Evolutionary conservation across 2,888 invertebrate genomes (phyloP), one percentile per base, ranked within the genome.

Genomic region (Cactoblastis cactorum): DNA sequence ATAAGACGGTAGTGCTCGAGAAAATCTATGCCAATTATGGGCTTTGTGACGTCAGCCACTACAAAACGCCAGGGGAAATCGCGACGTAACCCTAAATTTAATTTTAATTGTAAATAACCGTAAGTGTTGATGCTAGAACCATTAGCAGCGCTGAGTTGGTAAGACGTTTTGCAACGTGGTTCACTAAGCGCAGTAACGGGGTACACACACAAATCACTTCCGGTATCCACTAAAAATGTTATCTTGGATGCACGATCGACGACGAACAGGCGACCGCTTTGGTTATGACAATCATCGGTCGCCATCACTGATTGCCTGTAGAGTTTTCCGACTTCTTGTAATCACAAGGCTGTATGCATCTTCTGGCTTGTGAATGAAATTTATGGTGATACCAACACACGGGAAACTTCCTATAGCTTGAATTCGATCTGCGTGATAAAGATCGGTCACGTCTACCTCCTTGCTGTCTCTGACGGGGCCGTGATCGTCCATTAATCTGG

Each of bases 261-360:
- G 8, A 11, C 47, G 49, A 55, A 59, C 63, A 68, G 60, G 56
- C 59, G 65, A 70, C 67, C 59, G 62, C 15, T 35, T 3, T 15
- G 15, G 35, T 8, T 35, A 8, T 35, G 35, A 17, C 35, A 35
- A 17, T 35, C 35, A 17, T 35, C 15, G 15, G 35, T 35, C 15
- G 35, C 35, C 35, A 35, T 35, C 15, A 35, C 35, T 12, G 34
- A 34, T 14, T 34, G 34, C 34, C 34, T 32, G 32, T 4, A 32
- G 9, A 2, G 32, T 32, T 32, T 32, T 11, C 32, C 32, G 6
- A 12, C 12, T 12, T 2, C 8, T 24, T 8, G 24, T 3, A 33
- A 3, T 33, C 12, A 17, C 35, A 35, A 1, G 15, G 35, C 35
- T 35, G 14, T 5, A 35, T 8, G 15, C 35, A 35, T 6, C 15